Evolutionary conservation across 2,888 invertebrate species (phyloP), one percentile per base, ranked within the genome.

Genomic region (Chrysotoxum bicinctum): DNA sequence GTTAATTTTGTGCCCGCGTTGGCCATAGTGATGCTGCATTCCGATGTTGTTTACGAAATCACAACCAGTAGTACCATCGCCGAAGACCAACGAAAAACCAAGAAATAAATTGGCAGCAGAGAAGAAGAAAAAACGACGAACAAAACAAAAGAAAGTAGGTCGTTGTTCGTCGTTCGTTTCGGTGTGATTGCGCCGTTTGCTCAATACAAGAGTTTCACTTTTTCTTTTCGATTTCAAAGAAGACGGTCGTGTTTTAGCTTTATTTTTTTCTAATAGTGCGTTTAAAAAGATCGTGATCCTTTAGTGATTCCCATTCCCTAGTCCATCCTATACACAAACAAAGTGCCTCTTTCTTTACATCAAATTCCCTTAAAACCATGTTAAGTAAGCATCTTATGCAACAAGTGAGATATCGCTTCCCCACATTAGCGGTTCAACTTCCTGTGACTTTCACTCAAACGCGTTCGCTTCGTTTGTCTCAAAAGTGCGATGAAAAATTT

Each of bases 401-500:
- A 85, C 85, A 85, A 85, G 85, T 85, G 68, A 81, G 81, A 52
- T 73, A 69, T 62, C 76, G 81, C 60, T 32, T 54, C 23, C 50
- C 68, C 14, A 12, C 62, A 32, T 23, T 48, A 26, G n/a, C 60
- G 50, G 37, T 64, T 30, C 79, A 79, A 73, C 35, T 81, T 77
- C 85, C 85, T 81, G 68, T 16, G 56, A 77, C 85, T 85, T 85
- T 85, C 85, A 69, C 85, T 48, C 72, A 77, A 50, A 32, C 64
- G 6, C 85, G 81, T 30, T 26, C 19, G 10, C 7, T 81, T 50
- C 35, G 56, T 77, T 56, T 77, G 12, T 73, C 85, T 12, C 14
- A 14, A 6, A 89, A 87, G 87, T 54, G 85, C 87, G 43, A 88
- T 72, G 88, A 90, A 37, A 88, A 89, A 75, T 85, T 89, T 21